Evolutionary conservation across 2,888 invertebrate genomes (phyloP).

Genomic region (Parasteatoda lunata): DNA sequence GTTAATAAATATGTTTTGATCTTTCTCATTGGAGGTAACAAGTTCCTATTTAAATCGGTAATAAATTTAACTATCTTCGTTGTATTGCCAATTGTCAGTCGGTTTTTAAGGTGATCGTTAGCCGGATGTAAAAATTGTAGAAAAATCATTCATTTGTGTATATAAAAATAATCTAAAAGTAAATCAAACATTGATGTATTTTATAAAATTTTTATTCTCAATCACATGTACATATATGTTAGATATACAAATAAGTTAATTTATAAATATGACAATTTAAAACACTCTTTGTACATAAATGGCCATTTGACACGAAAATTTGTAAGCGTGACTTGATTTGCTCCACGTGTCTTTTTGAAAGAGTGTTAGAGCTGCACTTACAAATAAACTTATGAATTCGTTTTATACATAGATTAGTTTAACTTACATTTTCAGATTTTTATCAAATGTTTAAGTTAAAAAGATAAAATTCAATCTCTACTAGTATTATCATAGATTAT

Average conservation of each 20-base stretch:
- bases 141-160: too few species aligned
- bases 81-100: too few species aligned
- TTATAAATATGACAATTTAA: slow-evolving; percentile 43
- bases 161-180: not conserved
- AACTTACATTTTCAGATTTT: too few species aligned
- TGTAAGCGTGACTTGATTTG: not conserved
- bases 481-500: too few species aligned
- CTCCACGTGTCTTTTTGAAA: not conserved
- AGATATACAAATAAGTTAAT: slow-evolving; percentile 37
- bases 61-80: too few species aligned
- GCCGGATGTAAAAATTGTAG: too few species aligned
- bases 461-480: too few species aligned
- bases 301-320: slow-evolving; percentile 45
- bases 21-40: too few species aligned
- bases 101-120: too few species aligned
- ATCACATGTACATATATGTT: not conserved
- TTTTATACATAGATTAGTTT: not conserved
- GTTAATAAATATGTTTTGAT: too few species aligned
- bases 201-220: not conserved
- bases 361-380: not conserved
- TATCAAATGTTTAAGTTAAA: too few species aligned
- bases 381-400: not conserved
- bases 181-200: not conserved
- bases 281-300: slow-evolving; percentile 63
- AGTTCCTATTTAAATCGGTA: too few species aligned